phyloP scores from a whole-genome alignment of 2,888 invertebrate species.

The Uropetala carovei region DNA sequence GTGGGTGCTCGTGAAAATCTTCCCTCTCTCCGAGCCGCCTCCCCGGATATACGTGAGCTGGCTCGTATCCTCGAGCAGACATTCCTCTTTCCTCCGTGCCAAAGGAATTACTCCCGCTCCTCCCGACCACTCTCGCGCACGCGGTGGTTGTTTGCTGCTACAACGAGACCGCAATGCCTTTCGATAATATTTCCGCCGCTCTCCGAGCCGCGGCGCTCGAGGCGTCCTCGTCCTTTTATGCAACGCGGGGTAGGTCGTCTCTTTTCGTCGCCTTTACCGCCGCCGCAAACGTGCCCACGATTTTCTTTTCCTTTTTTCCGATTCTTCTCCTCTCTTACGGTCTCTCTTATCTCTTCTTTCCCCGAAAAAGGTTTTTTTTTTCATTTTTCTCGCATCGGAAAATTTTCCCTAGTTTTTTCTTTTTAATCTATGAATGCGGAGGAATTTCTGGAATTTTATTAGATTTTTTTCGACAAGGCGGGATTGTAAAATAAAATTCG shows the following conservation, averaged over 20 bases:
- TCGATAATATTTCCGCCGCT: neutral
- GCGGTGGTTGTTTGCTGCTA: neutral
- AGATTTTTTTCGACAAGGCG: too few species aligned
- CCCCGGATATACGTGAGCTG: slow-evolving; percentile 23
- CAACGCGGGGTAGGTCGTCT: neutral
- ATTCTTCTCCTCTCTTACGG: too few species aligned
- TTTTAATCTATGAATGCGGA: too few species aligned
- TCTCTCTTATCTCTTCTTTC: too few species aligned
- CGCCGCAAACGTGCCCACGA: too few species aligned
- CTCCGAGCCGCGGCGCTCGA: neutral
- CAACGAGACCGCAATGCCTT: neutral
- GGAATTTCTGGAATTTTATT: too few species aligned
- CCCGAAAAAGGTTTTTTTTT: too few species aligned
- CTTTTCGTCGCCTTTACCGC: too few species aligned
- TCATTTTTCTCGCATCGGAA: too few species aligned
- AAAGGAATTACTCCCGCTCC: slow-evolving; percentile 4
- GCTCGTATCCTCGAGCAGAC: neutral
- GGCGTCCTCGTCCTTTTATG: neutral
- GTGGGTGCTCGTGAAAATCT: neutral
- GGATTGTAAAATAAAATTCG: too few species aligned
- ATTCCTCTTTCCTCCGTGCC: neutral
- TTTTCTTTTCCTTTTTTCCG: too few species aligned
- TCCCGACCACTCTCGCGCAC: neutral
- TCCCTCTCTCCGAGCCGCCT: neutral
- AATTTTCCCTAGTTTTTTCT: too few species aligned